A percentile compares a stretch with the other conserved stretches of the same genome.
phyloP scores from a whole-genome alignment of 1,140 invertebrate genomes.

The Neodiprion lecontei region DNA sequence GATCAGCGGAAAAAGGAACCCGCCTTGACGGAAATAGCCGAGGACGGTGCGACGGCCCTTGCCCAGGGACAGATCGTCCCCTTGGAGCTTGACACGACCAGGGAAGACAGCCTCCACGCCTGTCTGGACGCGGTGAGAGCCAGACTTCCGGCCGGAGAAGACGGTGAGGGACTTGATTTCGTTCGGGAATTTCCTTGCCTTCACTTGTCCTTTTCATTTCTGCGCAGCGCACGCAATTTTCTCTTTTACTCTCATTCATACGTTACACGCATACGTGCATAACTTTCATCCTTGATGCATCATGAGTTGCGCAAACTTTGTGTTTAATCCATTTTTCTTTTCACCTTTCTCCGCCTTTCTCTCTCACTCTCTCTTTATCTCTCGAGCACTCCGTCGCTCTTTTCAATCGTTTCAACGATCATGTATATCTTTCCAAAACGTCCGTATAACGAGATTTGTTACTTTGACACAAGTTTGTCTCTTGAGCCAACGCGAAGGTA shows the following conservation, averaged over 20 bases:
- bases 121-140: conserved; percentile 78
- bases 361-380: no score
- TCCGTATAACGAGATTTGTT: no score
- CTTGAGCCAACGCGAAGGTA: not conserved
- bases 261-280: not conserved
- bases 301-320: no score
- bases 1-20: conserved; percentile 56
- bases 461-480: no score
- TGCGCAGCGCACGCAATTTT: not conserved
- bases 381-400: no score
- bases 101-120: conserved; percentile 80
- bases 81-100: conserved; percentile 77
- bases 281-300: not conserved
- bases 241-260: conserved; percentile 14
- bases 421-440: no score
- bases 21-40: conserved; percentile 51
- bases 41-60: conserved; percentile 54
- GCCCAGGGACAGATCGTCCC: conserved; percentile 69
- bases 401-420: no score
- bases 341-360: no score
- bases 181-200: not conserved
- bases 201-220: conserved; percentile 13
- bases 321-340: no score
- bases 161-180: conserved; percentile 63
- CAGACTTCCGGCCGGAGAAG: conserved; percentile 81